These are phyloP conservation scores for Sclerodermus sp. DNA, from an alignment of 2,888 invertebrate species.

Conservation along the genomic window DNA sequence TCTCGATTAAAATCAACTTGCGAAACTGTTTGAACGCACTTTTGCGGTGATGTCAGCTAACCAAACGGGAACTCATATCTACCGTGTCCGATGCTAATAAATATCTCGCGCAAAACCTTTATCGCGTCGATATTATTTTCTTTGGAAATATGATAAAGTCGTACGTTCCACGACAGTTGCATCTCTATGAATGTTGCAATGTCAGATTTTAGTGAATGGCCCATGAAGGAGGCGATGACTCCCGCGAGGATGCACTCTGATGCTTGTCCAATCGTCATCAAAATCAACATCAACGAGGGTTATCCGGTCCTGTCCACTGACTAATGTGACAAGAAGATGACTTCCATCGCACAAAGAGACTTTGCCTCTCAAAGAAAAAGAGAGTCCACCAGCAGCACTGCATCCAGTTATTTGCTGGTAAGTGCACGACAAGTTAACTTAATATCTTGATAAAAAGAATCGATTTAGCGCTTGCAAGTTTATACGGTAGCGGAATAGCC, in stretches of 20 bases:
- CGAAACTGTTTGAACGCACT: conserved; percentile 37
- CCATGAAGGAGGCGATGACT: no score
- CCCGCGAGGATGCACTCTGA: neutral
- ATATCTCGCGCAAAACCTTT: no score
- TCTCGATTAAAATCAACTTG: conserved; percentile 43
- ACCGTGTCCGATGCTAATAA: no score
- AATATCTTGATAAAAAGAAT: no score
- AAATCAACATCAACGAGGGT: conserved; percentile 7
- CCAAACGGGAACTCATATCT: no score
- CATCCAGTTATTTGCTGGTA: conserved; percentile 49
- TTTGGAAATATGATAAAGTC: no score
- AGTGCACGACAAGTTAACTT: conserved; percentile 21
- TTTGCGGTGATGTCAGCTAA: conserved; percentile 32
- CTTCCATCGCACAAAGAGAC: conserved; percentile 48
- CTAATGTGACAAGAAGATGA: conserved; percentile 47
- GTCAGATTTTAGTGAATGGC: no score
- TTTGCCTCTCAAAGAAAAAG: conserved; percentile 44
- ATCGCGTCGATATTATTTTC: no score
- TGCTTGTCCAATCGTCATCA: conserved; percentile 3
- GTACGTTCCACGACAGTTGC: no score
- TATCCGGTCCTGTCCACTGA: conserved; percentile 17
- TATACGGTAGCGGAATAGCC: no score
- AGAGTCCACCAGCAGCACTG: conserved; percentile 50
- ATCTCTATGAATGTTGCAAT: no score
- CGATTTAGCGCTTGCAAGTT: no score